A percentile compares a stretch with the other conserved stretches of the same genome.
These are phyloP conservation scores for Spilosoma lubricipeda DNA, from an alignment of 2,888 invertebrate species.

Conservation along the genomic window DNA sequence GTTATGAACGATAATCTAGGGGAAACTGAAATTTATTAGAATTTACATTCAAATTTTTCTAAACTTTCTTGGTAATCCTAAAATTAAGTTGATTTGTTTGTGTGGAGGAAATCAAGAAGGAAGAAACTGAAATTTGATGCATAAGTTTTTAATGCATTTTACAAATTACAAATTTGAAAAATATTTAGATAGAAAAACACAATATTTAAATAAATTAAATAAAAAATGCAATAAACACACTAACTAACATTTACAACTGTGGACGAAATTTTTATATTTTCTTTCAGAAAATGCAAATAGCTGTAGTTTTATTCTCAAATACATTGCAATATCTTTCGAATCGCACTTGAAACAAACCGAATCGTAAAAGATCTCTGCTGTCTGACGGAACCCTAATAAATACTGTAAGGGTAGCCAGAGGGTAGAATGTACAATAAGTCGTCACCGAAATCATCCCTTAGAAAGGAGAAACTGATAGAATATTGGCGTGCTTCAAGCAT, in stretches of 20 bases:
- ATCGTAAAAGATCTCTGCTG: conserved; percentile 29
- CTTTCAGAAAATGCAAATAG: background rate
- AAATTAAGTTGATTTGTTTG: too few relatives aligned
- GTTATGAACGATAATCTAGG: too few relatives aligned
- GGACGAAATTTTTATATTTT: background rate
- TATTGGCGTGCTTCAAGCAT: conserved; percentile 26
- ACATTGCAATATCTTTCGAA: conserved; percentile 7
- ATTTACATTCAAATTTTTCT: too few relatives aligned
- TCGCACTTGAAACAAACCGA: conserved; percentile 27
- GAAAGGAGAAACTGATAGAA: conserved; percentile 15
- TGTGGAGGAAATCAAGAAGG: too few relatives aligned
- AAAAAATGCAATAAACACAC: background rate
- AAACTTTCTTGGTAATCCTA: too few relatives aligned
- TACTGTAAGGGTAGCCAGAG: conserved; percentile 29
- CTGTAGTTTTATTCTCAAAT: background rate
- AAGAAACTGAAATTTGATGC: too few relatives aligned
- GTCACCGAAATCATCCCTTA: conserved; percentile 21
- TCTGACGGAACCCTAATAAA: conserved; percentile 42
- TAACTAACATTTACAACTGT: background rate
- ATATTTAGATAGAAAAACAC: too few relatives aligned
- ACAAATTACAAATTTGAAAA: too few relatives aligned
- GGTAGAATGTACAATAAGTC: conserved; percentile 30
- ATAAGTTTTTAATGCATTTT: too few relatives aligned
- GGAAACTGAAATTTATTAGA: background rate
- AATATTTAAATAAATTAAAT: too few relatives aligned